phyloP scores from a whole-genome alignment of 1,140 invertebrate species.

The Melitaea cinxia region DNA sequence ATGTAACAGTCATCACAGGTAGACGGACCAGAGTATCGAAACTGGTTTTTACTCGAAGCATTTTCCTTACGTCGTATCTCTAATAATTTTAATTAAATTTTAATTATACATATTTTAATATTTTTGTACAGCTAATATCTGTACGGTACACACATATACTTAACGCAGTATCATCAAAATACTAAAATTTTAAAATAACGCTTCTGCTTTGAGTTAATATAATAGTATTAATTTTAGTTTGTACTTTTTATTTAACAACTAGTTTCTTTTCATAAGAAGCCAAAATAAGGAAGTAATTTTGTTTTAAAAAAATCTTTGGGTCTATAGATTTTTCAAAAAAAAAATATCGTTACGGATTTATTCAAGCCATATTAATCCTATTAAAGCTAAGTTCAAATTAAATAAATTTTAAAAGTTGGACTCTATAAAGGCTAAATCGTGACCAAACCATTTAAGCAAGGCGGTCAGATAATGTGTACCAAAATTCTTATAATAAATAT shows the following conservation, averaged over 20 bases:
- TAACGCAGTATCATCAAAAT: too few relatives aligned
- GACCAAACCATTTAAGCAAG: constrained; percentile 58
- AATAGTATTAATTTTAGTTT: too few relatives aligned
- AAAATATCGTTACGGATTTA: constrained; percentile 13
- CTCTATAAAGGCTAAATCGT: constrained; percentile 45
- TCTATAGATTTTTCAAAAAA: too few relatives aligned
- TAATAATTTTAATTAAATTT: constrained; percentile 17
- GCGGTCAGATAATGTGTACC: constrained; percentile 49
- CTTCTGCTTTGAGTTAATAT: too few relatives aligned
- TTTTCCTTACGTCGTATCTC: constrained; percentile 7
- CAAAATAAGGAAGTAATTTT: constrained; percentile 15
- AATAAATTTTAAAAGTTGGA: constrained; percentile 25
- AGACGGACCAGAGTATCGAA: constrained; percentile 20
- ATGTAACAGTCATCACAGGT: constrained; percentile 31
- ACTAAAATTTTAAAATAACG: too few relatives aligned
- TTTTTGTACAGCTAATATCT: background rate
- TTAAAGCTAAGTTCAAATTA: constrained; percentile 15
- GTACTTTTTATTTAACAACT: too few relatives aligned
- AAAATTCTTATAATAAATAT: constrained; percentile 54
- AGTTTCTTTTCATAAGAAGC: background rate
- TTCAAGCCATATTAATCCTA: constrained; percentile 13
- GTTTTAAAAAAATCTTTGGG: constrained; percentile 2
- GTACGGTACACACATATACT: background rate
- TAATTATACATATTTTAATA: constrained; percentile 2
- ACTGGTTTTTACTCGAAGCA: constrained; percentile 15